Percentiles rank a stretch among this genome's conserved stretches.
Conservation (phyloP, 2,888 invertebrate species). For the Seira musarum region DNA sequence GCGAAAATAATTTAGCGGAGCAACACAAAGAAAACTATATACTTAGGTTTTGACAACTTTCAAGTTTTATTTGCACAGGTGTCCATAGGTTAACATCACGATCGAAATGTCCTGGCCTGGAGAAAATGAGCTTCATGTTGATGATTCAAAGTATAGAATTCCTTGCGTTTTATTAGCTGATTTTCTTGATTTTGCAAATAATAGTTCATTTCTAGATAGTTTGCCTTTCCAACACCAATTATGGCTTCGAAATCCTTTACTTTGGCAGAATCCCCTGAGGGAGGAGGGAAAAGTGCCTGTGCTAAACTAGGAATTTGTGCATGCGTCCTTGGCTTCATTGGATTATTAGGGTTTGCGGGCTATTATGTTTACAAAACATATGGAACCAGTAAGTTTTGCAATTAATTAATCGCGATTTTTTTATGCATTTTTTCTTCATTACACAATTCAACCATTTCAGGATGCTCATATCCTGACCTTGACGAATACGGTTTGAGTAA, state of each 20-base stretch:
- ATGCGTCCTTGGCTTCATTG: conserved; percentile 50
- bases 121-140: no score
- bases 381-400: background rate
- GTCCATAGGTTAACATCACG: no score
- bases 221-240: conserved; percentile 3
- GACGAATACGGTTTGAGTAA: conserved; percentile 66
- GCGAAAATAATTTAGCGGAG: no score
- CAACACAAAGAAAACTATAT: no score
- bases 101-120: no score
- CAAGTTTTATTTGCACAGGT: no score
- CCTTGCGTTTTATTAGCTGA: no score
- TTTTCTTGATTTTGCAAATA: background rate
- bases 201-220: background rate
- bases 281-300: conserved; percentile 51
- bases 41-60: no score
- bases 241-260: conserved; percentile 67
- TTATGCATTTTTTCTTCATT: background rate
- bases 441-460: conserved; percentile 32
- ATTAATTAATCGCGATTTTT: background rate
- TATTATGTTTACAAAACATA: background rate
- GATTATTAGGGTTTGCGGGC: conserved; percentile 6
- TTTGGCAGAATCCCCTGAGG: conserved; percentile 55
- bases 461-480: conserved; percentile 61
- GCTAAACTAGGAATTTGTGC: conserved; percentile 50
- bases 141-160: no score